These are phyloP conservation scores for Eupithecia dodoneata DNA, from an alignment of 2,888 invertebrate genomes.

Conservation along the genomic window DNA sequence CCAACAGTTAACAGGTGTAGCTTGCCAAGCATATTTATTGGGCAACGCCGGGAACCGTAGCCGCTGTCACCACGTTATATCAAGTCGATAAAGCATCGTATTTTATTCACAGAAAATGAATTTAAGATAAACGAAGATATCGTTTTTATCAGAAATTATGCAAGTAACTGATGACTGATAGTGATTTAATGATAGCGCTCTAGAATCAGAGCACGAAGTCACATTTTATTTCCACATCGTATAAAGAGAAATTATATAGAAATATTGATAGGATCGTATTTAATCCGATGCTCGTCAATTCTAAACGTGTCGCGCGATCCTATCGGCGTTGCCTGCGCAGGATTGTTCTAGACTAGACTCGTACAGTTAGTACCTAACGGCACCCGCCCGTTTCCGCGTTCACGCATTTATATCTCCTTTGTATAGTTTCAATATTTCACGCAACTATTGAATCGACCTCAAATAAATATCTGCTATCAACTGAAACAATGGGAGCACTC, in stretches of 20 bases:
- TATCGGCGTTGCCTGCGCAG: conserved; percentile 67
- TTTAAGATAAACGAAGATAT: conserved; percentile 15
- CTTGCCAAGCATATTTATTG: conserved; percentile 34
- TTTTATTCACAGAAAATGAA: conserved; percentile 18
- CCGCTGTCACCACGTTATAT: conserved; percentile 16
- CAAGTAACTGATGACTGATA: conserved; percentile 24
- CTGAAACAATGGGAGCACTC: conserved; percentile 20
- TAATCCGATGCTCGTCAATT: conserved; percentile 62
- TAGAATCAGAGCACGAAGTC: conserved; percentile 25
- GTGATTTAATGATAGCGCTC: conserved; percentile 17
- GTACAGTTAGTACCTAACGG: conserved; percentile 80
- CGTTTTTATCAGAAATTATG: conserved; percentile 20
- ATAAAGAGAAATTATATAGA: conserved; percentile 15
- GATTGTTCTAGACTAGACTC: conserved; percentile 79
- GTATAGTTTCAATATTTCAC: conserved; percentile 54
- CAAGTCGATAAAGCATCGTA: conserved; percentile 13
- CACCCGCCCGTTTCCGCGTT: conserved; percentile 75
- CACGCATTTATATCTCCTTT: conserved; percentile 68
- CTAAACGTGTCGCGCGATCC: conserved; percentile 74
- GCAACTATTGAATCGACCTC: conserved; percentile 17
- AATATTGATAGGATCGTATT: conserved; percentile 12
- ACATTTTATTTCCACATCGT: conserved; percentile 20
- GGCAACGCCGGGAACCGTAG: conserved; percentile 17
- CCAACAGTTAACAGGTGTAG: conserved; percentile 32
- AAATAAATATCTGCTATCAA: conserved; percentile 3